Percentiles rank a stretch among this genome's conserved stretches.
Conservation (phyloP, 1,140 invertebrate species). For the Listronotus oregonensis region DNA sequence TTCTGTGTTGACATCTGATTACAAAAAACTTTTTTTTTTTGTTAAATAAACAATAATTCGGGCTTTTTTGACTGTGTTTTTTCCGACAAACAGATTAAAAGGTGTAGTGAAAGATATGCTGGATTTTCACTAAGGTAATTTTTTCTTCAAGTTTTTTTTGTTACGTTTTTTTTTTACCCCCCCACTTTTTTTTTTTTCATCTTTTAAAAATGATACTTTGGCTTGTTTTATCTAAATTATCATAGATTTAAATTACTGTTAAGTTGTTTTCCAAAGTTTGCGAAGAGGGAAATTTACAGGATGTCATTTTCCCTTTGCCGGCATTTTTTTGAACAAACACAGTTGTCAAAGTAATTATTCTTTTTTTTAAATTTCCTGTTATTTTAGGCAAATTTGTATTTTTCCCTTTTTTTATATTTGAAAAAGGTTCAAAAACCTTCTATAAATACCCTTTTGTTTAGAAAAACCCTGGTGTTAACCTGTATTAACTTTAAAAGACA, state of each 20-base stretch:
- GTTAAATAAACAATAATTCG: neutral
- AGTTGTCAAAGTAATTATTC: no score
- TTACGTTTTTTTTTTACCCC: slow-evolving; percentile 29
- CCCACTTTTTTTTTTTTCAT: slow-evolving; percentile 30
- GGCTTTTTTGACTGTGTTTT: slow-evolving; percentile 1
- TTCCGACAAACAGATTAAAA: neutral
- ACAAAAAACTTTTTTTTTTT: slow-evolving; percentile 22
- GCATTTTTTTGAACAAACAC: neutral
- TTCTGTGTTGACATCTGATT: slow-evolving; percentile 29
- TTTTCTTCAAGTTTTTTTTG: neutral
- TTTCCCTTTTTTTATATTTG: no score
- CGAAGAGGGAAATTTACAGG: no score
- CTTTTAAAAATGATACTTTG: slow-evolving; percentile 41
- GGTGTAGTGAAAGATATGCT: neutral
- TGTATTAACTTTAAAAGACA: no score
- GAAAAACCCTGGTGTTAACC: no score
- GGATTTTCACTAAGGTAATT: slow-evolving; percentile 13
- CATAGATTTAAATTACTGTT: neutral
- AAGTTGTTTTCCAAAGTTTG: neutral
- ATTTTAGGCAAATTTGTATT: no score
- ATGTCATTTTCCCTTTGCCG: neutral
- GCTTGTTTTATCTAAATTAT: slow-evolving; percentile 27
- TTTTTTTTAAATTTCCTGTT: no score
- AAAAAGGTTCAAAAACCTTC: no score
- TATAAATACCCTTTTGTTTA: no score